Conservation (phyloP, 2,888 invertebrate species). For the Plagodis dolabraria region DNA sequence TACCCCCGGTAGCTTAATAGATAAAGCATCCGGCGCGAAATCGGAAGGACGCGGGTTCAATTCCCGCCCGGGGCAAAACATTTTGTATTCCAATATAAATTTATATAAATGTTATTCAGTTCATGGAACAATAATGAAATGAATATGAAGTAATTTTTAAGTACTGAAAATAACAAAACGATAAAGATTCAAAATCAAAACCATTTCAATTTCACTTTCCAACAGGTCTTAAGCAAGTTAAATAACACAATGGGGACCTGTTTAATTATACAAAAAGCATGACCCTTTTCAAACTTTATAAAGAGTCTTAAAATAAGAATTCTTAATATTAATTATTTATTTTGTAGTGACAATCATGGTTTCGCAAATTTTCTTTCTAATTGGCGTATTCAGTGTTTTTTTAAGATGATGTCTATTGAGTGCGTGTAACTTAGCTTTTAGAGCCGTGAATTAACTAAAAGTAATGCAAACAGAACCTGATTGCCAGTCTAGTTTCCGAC, state of each 20-base stretch:
- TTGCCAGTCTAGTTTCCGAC: conserved; percentile 50
- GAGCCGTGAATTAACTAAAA: conserved; percentile 44
- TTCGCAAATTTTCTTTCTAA: conserved; percentile 66
- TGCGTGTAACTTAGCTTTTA: conserved; percentile 73
- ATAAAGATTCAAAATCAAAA: neutral
- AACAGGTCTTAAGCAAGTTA: conserved; percentile 21
- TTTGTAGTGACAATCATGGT: conserved; percentile 59
- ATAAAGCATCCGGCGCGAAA: too few species aligned
- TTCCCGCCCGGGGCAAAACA: too few species aligned
- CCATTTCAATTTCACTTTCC: conserved; percentile 43
- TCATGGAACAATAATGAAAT: too few species aligned
- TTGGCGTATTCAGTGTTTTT: conserved; percentile 61
- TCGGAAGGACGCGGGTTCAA: too few species aligned
- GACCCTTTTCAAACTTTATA: conserved; percentile 61
- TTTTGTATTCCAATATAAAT: too few species aligned
- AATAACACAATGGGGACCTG: conserved; percentile 46
- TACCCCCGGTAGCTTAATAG: too few species aligned
- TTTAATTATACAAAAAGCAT: conserved; percentile 63
- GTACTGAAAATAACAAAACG: neutral
- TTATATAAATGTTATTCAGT: too few species aligned
- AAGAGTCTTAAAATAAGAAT: conserved; percentile 64
- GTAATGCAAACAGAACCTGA: conserved; percentile 60
- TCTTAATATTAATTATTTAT: conserved; percentile 70
- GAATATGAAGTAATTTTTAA: too few species aligned
- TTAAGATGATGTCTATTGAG: conserved; percentile 62